Conservation (phyloP, 2,797 vertebrate species). For the Podarcis siculus region DNA sequence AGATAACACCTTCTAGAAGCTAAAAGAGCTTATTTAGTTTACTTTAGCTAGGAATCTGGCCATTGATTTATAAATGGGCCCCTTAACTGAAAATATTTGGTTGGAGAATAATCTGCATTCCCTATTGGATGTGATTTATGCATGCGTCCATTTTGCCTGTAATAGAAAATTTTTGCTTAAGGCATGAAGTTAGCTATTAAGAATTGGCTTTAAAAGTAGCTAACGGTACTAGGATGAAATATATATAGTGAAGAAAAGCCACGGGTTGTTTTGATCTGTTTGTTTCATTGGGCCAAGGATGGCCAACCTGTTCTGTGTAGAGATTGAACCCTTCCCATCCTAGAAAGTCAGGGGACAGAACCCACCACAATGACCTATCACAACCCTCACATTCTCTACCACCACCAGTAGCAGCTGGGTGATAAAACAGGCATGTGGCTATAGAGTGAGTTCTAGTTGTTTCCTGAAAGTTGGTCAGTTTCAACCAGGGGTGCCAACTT, state of each 20-base stretch:
- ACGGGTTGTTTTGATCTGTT: background rate
- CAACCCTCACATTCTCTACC: background rate
- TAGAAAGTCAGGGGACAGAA: background rate
- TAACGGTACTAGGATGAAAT: background rate
- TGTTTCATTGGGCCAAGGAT: background rate
- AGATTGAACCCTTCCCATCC: background rate
- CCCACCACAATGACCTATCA: no score
- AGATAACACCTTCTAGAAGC: background rate
- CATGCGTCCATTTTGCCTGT: background rate
- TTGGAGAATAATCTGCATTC: background rate
- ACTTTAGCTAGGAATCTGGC: background rate
- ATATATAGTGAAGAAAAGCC: background rate
- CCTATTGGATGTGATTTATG: rapidly evolving
- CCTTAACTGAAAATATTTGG: background rate
- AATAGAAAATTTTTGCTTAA: background rate
- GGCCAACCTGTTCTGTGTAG: background rate
- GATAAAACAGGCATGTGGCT: background rate
- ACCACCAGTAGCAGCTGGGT: background rate
- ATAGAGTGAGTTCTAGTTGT: background rate
- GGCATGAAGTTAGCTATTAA: background rate
- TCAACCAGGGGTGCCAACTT: background rate
- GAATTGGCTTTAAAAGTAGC: background rate
- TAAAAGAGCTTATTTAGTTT: background rate
- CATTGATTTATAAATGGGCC: background rate
- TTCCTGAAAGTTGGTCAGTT: background rate